These are phyloP conservation scores for Drosophila albomicans DNA, from an alignment of 1,140 invertebrate species.

Conservation along the genomic window DNA sequence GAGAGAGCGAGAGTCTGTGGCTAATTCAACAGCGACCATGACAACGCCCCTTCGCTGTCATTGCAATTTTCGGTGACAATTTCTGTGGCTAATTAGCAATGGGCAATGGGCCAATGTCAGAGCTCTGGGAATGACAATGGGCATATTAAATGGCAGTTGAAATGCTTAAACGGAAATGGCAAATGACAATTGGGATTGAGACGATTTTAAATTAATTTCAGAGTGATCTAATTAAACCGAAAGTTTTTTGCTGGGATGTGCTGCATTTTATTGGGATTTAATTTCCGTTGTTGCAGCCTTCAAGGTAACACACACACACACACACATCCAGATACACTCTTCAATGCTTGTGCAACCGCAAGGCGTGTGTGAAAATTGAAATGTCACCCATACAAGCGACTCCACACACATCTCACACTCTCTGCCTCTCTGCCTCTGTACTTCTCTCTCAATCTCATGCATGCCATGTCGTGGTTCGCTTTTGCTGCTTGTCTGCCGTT, in stretches of 20 bases:
- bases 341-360: slow-evolving; percentile 52
- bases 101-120: slow-evolving; percentile 32
- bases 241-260: slow-evolving; percentile 12
- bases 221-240: slow-evolving; percentile 44
- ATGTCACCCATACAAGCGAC: slow-evolving; percentile 58
- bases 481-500: slow-evolving; percentile 75
- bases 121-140: slow-evolving; percentile 1
- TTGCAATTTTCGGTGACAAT: slow-evolving; percentile 33
- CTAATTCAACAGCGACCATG: slow-evolving; percentile 4
- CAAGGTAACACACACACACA: slow-evolving; percentile 18
- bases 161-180: background rate
- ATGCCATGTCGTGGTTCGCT: slow-evolving; percentile 59
- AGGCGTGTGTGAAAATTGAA: slow-evolving; percentile 80
- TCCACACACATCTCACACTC: background rate
- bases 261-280: slow-evolving; percentile 66
- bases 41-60: slow-evolving; percentile 60
- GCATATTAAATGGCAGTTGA: background rate
- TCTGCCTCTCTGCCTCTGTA: background rate
- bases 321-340: background rate
- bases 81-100: slow-evolving; percentile 66
- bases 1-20: background rate
- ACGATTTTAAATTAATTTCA: slow-evolving; percentile 49
- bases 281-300: slow-evolving; percentile 64
- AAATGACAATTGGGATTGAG: slow-evolving; percentile 11
- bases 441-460: slow-evolving; percentile 6